Base-by-base conservation (phyloP, 2,113 vertebrate species). In the Entosphenus tridentatus region DNA sequence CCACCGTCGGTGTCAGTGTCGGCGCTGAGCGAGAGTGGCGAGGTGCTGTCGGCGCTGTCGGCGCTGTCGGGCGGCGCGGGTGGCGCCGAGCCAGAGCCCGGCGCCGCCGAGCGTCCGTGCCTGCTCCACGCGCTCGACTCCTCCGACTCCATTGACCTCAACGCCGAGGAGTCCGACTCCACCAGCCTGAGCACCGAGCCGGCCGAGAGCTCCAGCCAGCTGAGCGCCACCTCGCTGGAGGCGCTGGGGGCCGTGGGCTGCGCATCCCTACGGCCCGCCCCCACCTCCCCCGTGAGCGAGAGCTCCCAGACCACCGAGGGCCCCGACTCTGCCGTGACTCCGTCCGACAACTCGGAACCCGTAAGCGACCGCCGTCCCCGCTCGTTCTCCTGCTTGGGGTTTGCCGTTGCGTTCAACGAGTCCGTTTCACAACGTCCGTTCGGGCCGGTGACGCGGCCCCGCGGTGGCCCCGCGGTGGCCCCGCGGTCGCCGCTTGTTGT, bases 251-350 rank as follows among this genome's bases (percentile, higher is more conserved):
- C 82, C 71, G 68, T 81, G 71, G 82, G 84, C 2, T 80, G 80
- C 57, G 80, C 79, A 68, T 83, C 83, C n/a, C 81, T 81, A 68
- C 86, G 85, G 68, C 85, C 39, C 39, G 39, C 39, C 39, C 39
- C 82, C 69, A 93, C 88, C 1, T 88, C 89, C 1, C 89, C 93
- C 1, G 77, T 87, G 71, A 98, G 93, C 4, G 93, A 98, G 76
- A 96, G 90, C 72, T 97, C 93, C 69, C 92, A 96, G 79, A 96
- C 93, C 71, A 98, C 93, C 0, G 93, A 98, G 77, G 93, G 93
- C 9, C 93, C 93, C 0, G 93, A 98, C 73, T 96, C 90, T 0
- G 93, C 90, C 4, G 85, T 92, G 73, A 98, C 93, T 2, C 93
- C 93, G 69, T 96, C 92, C 0, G 93, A 97, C 72, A 87, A 87